These are phyloP conservation scores for Lysandra bellargus DNA, from an alignment of 2,888 invertebrate genomes.

Conservation along the genomic window DNA sequence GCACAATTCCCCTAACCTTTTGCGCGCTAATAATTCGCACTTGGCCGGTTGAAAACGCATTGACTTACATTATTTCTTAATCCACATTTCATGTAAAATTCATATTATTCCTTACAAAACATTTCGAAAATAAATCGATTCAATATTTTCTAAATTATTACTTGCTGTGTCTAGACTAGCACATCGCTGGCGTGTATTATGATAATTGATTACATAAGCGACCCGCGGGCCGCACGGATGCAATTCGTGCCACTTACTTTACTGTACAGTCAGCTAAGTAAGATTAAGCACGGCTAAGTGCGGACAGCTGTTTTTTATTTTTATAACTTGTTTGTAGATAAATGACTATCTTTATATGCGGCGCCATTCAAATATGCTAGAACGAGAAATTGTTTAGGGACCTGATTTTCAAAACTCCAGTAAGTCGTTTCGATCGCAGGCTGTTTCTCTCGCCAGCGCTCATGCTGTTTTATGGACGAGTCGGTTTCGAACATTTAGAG, in stretches of 20 bases:
- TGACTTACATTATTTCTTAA: too few relatives aligned
- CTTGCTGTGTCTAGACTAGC: neutral
- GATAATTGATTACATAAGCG: slow-evolving; percentile 16
- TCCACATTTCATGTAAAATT: too few relatives aligned
- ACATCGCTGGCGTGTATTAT: slow-evolving; percentile 7
- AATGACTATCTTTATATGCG: neutral
- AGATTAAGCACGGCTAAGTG: neutral
- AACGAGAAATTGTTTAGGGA: too few relatives aligned
- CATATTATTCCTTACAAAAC: neutral
- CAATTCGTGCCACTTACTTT: slow-evolving; percentile 13
- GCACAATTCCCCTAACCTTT: too few relatives aligned
- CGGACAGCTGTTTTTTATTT: neutral
- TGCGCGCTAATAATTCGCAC: too few relatives aligned
- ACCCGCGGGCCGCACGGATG: slow-evolving; percentile 9
- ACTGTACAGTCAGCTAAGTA: neutral
- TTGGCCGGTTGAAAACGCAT: too few relatives aligned
- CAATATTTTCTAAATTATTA: neutral
- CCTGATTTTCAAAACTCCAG: too few relatives aligned
- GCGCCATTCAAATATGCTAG: neutral
- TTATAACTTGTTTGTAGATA: too few relatives aligned
- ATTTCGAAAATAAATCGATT: neutral
- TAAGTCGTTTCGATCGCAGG: too few relatives aligned
- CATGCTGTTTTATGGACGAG: too few relatives aligned
- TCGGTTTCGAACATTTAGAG: too few relatives aligned
- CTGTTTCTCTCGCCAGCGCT: too few relatives aligned